phyloP scores from a whole-genome alignment of 2,113 vertebrate species.

The Salvelinus fontinalis region DNA sequence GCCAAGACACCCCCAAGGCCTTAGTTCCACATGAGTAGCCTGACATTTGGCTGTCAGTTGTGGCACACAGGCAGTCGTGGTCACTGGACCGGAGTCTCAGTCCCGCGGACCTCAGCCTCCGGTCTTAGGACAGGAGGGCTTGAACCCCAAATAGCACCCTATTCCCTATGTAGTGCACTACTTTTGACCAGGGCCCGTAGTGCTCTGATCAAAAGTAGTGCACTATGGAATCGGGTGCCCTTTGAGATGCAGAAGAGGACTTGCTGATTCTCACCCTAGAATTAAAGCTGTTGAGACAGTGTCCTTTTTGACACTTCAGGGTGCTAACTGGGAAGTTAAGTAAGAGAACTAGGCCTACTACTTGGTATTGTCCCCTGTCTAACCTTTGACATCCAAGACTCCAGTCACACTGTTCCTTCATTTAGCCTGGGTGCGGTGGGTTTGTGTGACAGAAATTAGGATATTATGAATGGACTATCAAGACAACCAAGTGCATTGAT shows the following conservation, averaged over 20 bases:
- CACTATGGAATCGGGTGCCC: neutral
- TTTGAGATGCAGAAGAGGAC: conserved; percentile 37
- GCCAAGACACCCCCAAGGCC: neutral
- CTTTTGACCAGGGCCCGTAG: neutral
- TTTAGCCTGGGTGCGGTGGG: neutral
- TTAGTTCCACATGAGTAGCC: conserved; percentile 27
- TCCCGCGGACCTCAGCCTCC: neutral
- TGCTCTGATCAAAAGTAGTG: neutral
- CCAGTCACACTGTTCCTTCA: neutral
- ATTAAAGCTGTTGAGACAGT: conserved; percentile 56
- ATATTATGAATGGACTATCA: neutral
- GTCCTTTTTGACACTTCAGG: conserved; percentile 55
- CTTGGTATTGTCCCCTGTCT: conserved; percentile 48
- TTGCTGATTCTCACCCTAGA: conserved; percentile 53
- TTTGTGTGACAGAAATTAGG: neutral
- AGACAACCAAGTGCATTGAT: neutral
- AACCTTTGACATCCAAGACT: conserved; percentile 60
- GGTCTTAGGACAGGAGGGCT: too few species aligned
- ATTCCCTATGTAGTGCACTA: too few species aligned
- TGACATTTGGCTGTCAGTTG: conserved; percentile 62
- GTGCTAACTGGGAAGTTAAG: conserved; percentile 42
- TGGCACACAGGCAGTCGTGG: conserved; percentile 49
- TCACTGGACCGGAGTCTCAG: conserved; percentile 36
- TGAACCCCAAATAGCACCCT: too few species aligned
- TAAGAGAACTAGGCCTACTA: neutral